Conservation (phyloP, 1,140 invertebrate genomes). For the Ctenoplectra terminalis region DNA sequence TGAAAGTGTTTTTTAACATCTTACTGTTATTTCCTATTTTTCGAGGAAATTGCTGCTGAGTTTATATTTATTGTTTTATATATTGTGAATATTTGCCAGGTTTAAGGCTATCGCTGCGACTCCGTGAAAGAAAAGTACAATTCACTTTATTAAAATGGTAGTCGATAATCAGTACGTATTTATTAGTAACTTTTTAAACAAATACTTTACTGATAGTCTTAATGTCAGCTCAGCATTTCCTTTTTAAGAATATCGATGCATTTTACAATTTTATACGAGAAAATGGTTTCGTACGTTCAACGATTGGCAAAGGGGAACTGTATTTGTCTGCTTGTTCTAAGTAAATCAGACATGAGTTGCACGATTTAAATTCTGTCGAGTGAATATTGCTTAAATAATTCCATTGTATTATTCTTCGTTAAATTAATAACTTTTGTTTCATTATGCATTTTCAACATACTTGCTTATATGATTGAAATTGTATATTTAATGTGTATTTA, state of each 20-base stretch:
- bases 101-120: background rate
- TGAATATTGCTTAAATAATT: conserved; percentile 64
- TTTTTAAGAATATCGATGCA: conserved; percentile 45
- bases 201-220: conserved; percentile 6
- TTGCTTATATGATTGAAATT: conserved; percentile 68
- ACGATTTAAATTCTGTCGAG: conserved; percentile 56
- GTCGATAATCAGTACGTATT: conserved; percentile 32
- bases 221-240: conserved; percentile 47
- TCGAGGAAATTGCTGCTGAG: conserved; percentile 44
- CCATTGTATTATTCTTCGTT: conserved; percentile 68
- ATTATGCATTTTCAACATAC: conserved; percentile 64
- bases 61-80: conserved; percentile 28
- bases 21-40: conserved; percentile 13
- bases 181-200: conserved; percentile 31
- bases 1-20: conserved; percentile 40
- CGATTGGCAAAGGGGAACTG: conserved; percentile 60
- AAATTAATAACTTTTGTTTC: conserved; percentile 62
- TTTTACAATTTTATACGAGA: conserved; percentile 62
- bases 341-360: conserved; percentile 49
- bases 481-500: conserved; percentile 69
- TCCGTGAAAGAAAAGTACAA: background rate
- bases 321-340: conserved; percentile 58
- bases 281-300: conserved; percentile 31
- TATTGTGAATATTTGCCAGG: conserved; percentile 6
- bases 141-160: background rate